Conservation (phyloP, 2,113 vertebrate genomes). For the Mungos mungo region DNA sequence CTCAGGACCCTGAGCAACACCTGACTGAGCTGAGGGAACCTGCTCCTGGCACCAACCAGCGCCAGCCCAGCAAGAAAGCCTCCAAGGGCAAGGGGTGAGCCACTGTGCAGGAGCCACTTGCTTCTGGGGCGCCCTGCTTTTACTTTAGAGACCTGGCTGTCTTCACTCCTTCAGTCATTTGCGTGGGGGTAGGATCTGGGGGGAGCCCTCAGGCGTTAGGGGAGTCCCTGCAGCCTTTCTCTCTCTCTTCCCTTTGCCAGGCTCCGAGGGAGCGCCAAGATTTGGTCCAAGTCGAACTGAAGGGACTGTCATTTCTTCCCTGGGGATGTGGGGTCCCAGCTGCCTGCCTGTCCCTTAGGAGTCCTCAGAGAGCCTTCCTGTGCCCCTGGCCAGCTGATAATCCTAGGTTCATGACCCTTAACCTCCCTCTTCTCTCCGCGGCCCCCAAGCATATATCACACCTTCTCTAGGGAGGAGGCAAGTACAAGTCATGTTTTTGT, state of each 20-base stretch:
- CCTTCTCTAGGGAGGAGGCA: slow-evolving; percentile 41
- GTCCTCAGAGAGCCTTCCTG: slow-evolving; percentile 69
- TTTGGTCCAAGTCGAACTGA: slow-evolving; percentile 99
- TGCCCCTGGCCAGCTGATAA: slow-evolving; percentile 77
- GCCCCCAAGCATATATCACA: slow-evolving; percentile 1
- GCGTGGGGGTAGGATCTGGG: not conserved
- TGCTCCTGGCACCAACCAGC: slow-evolving; percentile 85
- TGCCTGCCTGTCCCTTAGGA: slow-evolving; percentile 57
- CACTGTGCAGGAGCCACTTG: not conserved
- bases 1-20: slow-evolving; percentile 95
- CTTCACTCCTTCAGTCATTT: not conserved
- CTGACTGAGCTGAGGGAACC: slow-evolving; percentile 87
- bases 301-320: slow-evolving; percentile 64
- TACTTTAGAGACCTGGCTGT: not conserved
- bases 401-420: slow-evolving; percentile 48
- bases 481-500: slow-evolving; percentile 46
- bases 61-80: slow-evolving; percentile 94
- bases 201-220: not conserved
- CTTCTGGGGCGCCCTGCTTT: not conserved
- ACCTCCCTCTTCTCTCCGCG: not conserved
- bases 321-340: slow-evolving; percentile 54
- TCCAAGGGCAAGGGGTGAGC: slow-evolving; percentile 98
- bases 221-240: slow-evolving; percentile 29
- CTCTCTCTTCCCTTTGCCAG: slow-evolving; percentile 81
- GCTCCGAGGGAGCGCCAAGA: slow-evolving; percentile 97